phyloP scores from a whole-genome alignment of 2,113 vertebrate species.

The Cephalopterus ornatus region DNA sequence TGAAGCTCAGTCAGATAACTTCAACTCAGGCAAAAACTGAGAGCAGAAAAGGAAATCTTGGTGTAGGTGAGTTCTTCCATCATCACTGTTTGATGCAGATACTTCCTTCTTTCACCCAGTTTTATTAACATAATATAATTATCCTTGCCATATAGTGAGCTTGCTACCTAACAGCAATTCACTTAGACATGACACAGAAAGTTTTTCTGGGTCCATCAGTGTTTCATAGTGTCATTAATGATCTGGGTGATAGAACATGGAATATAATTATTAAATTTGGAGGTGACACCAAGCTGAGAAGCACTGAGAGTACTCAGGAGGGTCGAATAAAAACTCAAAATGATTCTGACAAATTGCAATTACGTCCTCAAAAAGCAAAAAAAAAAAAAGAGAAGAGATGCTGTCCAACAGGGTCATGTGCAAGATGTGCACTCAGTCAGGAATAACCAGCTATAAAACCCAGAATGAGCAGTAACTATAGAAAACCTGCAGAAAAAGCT shows the following conservation, averaged over 20 bases:
- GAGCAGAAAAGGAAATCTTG: background rate
- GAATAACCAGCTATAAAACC: background rate
- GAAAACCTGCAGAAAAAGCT: background rate
- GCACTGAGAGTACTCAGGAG: background rate
- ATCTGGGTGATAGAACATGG: background rate
- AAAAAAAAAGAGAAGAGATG: background rate
- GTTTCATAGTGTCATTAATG: slow-evolving; percentile 25
- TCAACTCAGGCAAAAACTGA: background rate
- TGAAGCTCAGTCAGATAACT: background rate
- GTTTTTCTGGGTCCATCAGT: background rate
- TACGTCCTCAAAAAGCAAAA: background rate
- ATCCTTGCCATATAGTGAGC: background rate
- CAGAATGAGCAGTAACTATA: background rate
- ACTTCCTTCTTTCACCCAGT: background rate
- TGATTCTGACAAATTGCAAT: background rate
- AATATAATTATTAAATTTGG: background rate
- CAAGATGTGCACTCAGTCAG: background rate
- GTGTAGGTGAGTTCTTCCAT: background rate
- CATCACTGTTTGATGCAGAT: background rate
- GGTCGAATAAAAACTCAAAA: background rate
- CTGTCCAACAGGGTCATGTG: background rate
- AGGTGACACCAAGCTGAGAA: slow-evolving; percentile 18
- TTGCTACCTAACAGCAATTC: background rate
- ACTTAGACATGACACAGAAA: background rate
- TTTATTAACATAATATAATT: slow-evolving; percentile 14